Evolutionary conservation across 2,888 invertebrate species (phyloP).

Genomic region (Xylocampa areola): DNA sequence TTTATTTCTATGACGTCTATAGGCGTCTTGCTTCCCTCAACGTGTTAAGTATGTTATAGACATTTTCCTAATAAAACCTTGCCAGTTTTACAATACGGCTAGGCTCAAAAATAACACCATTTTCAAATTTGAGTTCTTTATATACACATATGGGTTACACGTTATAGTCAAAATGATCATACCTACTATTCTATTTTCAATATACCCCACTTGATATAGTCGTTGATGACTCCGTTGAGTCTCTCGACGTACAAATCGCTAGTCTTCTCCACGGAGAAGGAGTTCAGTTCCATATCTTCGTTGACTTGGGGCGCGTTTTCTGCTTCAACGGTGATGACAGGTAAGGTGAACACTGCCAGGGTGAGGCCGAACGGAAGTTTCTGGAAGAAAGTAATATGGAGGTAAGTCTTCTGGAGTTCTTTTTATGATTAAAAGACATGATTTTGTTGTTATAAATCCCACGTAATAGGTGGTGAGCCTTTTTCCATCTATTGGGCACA

Average conservation of each 20-base stretch:
- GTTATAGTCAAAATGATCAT: not conserved
- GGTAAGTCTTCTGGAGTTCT: not conserved
- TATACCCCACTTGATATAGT: conserved; percentile 69
- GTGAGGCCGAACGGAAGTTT: conserved; percentile 67
- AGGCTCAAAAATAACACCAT: too few species aligned
- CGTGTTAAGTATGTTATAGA: too few species aligned
- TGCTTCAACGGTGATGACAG: conserved; percentile 66
- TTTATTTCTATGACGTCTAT: too few species aligned
- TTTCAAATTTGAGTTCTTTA: too few species aligned
- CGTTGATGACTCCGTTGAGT: conserved; percentile 72
- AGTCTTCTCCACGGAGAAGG: conserved; percentile 60
- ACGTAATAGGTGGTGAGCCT: too few species aligned
- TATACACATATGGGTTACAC: too few species aligned
- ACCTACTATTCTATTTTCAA: conserved; percentile 52
- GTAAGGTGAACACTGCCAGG: conserved; percentile 64
- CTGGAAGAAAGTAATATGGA: conserved; percentile 48
- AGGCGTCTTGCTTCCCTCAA: too few species aligned
- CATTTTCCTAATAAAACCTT: too few species aligned
- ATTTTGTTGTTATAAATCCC: too few species aligned
- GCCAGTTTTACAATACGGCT: too few species aligned
- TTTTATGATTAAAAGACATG: too few species aligned
- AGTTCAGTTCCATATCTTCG: conserved; percentile 50
- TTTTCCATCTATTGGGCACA: too few species aligned
- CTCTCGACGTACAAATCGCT: conserved; percentile 64
- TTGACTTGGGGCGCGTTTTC: conserved; percentile 65